phyloP scores from a whole-genome alignment of 23 tunicate species.

The Trididemnum miniatum region DNA sequence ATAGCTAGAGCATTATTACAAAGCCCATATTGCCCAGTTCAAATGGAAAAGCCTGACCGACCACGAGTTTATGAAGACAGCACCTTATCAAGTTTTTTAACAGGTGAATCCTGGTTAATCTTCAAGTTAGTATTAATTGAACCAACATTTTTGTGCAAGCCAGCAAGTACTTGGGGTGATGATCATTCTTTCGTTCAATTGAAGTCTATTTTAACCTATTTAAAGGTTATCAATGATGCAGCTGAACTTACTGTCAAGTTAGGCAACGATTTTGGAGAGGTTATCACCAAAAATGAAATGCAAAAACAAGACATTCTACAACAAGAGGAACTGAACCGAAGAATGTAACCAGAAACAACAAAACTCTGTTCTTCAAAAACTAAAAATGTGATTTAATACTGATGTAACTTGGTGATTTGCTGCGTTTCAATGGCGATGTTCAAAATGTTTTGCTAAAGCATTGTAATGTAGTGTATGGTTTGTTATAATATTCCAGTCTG shows the following conservation, averaged over 20 bases:
- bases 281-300: neutral
- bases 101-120: neutral
- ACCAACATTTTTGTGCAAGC: neutral
- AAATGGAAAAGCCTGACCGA: neutral
- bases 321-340: neutral
- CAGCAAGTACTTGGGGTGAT: neutral
- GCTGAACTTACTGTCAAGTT: neutral
- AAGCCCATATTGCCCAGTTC: neutral
- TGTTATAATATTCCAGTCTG: too few species aligned
- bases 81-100: neutral
- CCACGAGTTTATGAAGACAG: neutral
- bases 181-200: neutral
- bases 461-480: too few species aligned
- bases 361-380: neutral
- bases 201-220: neutral
- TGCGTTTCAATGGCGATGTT: too few species aligned
- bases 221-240: neutral
- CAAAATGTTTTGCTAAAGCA: too few species aligned
- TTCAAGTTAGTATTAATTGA: neutral
- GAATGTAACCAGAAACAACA: neutral
- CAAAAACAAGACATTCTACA: neutral
- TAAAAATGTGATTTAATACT: too few species aligned
- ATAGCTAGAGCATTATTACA: neutral
- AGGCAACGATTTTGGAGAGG: neutral
- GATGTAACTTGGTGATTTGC: too few species aligned